Percentiles rank a stretch among this genome's conserved stretches.
Evolutionary conservation across 2,888 invertebrate genomes (phyloP).

Genomic region (Calameuta idolon): DNA sequence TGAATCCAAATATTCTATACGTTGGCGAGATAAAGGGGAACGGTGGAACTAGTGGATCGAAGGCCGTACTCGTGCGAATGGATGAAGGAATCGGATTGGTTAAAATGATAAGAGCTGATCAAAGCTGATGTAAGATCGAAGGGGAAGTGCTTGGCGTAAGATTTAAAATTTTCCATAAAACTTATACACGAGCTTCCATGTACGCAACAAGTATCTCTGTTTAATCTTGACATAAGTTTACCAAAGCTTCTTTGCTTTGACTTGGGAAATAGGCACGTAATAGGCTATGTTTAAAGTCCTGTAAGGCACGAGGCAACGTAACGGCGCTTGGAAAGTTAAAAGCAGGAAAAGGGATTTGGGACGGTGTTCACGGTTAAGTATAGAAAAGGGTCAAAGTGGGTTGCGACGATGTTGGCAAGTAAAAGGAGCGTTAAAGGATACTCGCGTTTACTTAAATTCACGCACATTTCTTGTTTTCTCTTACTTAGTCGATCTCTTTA

Average conservation of each 20-base stretch:
- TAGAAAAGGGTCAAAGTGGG: neutral
- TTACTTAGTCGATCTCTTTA: neutral
- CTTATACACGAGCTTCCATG: neutral
- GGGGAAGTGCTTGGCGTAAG: neutral
- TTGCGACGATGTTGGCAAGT: neutral
- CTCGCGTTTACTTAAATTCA: neutral
- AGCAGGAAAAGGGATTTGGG: conserved; percentile 6
- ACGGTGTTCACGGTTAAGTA: neutral
- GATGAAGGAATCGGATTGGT: neutral
- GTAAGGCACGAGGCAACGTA: neutral
- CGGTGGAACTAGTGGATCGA: neutral
- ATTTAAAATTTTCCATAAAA: neutral
- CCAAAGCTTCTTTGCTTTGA: conserved; percentile 15
- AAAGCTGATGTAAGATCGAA: neutral
- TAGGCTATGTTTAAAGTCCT: conserved; percentile 17
- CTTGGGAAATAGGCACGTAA: conserved; percentile 29
- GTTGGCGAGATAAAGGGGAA: neutral
- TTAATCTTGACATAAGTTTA: conserved; percentile 26
- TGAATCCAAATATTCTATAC: neutral
- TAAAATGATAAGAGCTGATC: neutral
- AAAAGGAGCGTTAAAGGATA: neutral
- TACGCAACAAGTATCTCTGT: conserved; percentile 39
- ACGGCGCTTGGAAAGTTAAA: conserved; percentile 6
- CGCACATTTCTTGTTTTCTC: neutral
- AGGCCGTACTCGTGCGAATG: neutral